A percentile compares a stretch with the other conserved stretches of the same genome.
Evolutionary conservation across 2,113 vertebrate genomes (phyloP).

Genomic region (Mirounga angustirostris): DNA sequence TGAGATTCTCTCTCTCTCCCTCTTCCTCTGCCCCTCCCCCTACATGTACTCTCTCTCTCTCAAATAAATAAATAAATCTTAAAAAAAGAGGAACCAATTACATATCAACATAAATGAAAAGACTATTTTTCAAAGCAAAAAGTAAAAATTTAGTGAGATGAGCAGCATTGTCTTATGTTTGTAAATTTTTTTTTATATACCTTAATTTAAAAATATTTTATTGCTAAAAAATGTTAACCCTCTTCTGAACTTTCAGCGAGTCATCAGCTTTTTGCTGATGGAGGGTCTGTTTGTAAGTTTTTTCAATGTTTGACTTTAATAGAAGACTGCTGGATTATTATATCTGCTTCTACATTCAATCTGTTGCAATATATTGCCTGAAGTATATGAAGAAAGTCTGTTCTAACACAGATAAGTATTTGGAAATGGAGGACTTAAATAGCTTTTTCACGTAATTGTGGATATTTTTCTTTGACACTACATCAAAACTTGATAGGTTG

Average conservation of each 20-base stretch:
- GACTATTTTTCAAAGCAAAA: constrained; percentile 39
- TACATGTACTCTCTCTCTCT: not conserved
- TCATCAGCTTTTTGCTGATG: not conserved
- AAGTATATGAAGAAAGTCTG: constrained; percentile 31
- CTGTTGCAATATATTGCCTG: not conserved
- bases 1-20: not conserved
- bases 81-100: constrained; percentile 29
- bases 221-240: not conserved
- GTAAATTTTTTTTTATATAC: not conserved
- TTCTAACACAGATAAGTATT: not conserved
- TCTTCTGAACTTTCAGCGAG: not conserved
- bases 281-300: not conserved
- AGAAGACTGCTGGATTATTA: not conserved
- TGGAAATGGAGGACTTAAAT: constrained; percentile 2
- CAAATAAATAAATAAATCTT: not conserved
- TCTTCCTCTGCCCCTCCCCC: not conserved
- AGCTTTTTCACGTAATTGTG: constrained; percentile 11
- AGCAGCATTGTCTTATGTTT: not conserved
- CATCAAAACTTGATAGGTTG: not conserved
- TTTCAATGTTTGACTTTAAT: not conserved
- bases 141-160: constrained; percentile 1
- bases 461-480: constrained; percentile 26
- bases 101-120: not conserved
- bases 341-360: not conserved
- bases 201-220: not conserved